phyloP scores from a whole-genome alignment of 2,797 vertebrate genomes.

The Setipinna tenuifilis region DNA sequence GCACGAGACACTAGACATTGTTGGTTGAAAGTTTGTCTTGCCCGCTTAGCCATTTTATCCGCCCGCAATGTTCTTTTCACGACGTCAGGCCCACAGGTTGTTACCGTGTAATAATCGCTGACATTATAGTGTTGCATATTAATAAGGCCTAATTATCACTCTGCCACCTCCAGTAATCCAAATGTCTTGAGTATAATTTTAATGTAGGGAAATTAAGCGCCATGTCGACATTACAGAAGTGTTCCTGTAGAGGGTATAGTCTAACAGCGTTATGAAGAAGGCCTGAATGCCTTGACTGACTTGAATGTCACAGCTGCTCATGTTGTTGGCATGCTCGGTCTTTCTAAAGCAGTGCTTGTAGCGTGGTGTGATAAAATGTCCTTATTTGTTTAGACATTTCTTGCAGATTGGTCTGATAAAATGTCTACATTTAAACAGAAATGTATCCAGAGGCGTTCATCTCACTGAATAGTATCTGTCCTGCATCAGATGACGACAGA shows the following conservation, averaged over 20 bases:
- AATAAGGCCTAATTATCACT: background rate
- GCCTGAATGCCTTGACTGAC: background rate
- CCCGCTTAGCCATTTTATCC: conserved; percentile 20
- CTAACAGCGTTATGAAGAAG: background rate
- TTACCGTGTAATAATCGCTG: background rate
- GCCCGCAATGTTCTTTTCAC: background rate
- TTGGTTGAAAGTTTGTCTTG: background rate
- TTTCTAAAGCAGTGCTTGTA: background rate
- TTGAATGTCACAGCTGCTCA: background rate
- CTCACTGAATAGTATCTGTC: too few species aligned
- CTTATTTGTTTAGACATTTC: too few species aligned
- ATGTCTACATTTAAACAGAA: too few species aligned
- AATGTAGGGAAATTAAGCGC: background rate
- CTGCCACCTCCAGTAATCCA: background rate
- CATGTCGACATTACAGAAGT: background rate
- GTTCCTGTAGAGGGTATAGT: background rate
- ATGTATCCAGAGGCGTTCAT: too few species aligned
- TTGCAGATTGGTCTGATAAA: too few species aligned
- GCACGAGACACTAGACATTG: background rate
- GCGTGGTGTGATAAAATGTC: background rate
- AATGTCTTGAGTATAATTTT: background rate
- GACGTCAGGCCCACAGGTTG: background rate
- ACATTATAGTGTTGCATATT: background rate
- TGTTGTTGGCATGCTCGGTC: background rate
- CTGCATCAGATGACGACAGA: too few species aligned